phyloP scores from a whole-genome alignment of 2,113 vertebrate species.

The Pimephales promelas region DNA sequence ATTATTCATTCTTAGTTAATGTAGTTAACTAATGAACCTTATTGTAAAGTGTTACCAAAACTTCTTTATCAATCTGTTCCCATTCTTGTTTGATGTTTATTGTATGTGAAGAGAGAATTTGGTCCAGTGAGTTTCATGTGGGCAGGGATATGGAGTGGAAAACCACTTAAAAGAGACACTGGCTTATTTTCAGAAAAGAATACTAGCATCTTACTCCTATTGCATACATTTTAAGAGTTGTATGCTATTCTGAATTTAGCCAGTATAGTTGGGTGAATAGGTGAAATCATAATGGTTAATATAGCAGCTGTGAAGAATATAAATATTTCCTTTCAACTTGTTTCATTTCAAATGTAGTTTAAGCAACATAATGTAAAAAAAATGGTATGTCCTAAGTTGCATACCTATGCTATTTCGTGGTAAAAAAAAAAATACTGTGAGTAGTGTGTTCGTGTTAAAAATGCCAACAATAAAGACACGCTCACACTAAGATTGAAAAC shows the following conservation, averaged over 20 bases:
- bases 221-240: neutral
- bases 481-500: neutral
- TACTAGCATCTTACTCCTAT: neutral
- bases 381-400: neutral
- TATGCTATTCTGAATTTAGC: neutral
- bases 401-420: neutral
- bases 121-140: neutral
- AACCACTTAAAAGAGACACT: neutral
- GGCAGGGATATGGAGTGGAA: neutral
- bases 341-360: neutral
- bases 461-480: neutral
- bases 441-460: neutral
- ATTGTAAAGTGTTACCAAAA: no score
- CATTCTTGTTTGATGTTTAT: constrained; percentile 5
- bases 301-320: neutral
- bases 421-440: neutral
- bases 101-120: neutral
- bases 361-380: neutral
- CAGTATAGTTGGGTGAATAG: neutral
- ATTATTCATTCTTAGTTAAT: no score
- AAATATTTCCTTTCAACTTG: neutral
- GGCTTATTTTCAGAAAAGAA: neutral
- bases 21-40: no score
- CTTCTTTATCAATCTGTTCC: neutral
- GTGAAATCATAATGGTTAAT: neutral